phyloP scores from a whole-genome alignment of 2,888 invertebrate genomes.

The Microplitis manilae region DNA sequence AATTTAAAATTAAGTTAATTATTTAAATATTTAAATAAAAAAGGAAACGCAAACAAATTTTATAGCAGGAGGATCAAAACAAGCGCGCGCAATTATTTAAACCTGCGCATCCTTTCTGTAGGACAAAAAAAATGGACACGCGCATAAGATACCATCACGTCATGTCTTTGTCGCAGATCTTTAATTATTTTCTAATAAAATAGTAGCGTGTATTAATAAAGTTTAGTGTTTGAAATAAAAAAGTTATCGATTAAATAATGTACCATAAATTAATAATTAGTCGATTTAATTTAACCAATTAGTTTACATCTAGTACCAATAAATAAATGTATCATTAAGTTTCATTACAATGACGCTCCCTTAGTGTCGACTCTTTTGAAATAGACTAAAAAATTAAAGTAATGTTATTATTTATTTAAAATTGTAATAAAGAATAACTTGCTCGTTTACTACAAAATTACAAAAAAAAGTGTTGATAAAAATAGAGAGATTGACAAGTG shows the following conservation, averaged over 20 bases:
- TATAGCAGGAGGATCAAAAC: background rate
- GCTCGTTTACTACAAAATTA: no score
- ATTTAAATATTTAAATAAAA: background rate
- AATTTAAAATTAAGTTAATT: background rate
- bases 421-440: no score
- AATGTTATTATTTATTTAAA: no score
- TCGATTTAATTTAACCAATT: background rate
- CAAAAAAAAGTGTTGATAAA: no score
- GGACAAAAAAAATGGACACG: slow-evolving; percentile 25
- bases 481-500: no score
- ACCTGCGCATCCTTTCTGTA: slow-evolving; percentile 4
- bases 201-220: background rate
- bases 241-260: background rate
- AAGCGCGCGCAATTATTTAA: slow-evolving; percentile 21
- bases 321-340: background rate
- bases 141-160: slow-evolving; percentile 27
- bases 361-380: background rate
- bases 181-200: background rate
- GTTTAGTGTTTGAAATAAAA: background rate
- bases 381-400: background rate
- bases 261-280: background rate
- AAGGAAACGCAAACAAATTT: background rate
- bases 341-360: background rate
- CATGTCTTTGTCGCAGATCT: slow-evolving; percentile 25
- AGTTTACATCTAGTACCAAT: background rate